Conservation (phyloP, 2,113 vertebrate species). For the Myotis davidii region DNA sequence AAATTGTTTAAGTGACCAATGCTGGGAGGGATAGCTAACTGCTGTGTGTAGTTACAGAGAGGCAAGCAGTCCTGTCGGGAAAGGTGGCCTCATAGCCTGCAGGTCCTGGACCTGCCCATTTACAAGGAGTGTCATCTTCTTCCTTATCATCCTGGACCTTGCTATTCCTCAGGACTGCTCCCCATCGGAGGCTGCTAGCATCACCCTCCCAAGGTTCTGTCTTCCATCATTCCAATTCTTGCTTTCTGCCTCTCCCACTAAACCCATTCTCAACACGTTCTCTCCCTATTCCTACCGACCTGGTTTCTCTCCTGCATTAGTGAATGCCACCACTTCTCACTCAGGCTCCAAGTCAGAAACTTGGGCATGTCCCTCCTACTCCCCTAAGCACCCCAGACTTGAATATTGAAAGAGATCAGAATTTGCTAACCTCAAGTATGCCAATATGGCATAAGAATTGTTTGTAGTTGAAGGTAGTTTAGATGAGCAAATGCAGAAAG, state of each 20-base stretch:
- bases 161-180: neutral
- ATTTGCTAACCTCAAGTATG: neutral
- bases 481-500: neutral
- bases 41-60: neutral
- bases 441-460: neutral
- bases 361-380: neutral
- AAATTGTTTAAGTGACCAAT: neutral
- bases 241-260: neutral
- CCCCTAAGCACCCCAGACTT: neutral
- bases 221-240: neutral
- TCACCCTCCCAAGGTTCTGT: accelerated
- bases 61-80: neutral
- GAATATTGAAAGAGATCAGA: neutral
- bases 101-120: neutral
- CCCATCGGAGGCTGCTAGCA: neutral
- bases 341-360: neutral
- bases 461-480: neutral
- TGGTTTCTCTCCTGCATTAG: neutral
- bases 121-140: neutral
- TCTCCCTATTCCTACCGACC: neutral
- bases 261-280: neutral
- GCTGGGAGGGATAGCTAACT: neutral
- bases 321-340: neutral
- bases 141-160: neutral
- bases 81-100: neutral